Conservation (phyloP, 2,888 invertebrate species). For the Chrysolina americana region DNA sequence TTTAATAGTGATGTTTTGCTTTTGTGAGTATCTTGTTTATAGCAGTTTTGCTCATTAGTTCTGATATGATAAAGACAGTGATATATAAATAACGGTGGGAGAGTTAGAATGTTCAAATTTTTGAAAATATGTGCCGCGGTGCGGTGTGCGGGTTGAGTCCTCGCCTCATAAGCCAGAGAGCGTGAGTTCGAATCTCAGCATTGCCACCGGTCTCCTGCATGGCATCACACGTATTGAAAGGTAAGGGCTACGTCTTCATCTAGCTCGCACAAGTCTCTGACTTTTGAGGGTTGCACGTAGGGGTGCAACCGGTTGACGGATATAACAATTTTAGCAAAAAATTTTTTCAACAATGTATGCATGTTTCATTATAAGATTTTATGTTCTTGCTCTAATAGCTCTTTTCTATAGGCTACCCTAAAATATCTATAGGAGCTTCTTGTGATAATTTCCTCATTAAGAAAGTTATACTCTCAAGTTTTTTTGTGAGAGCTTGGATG, state of each 20-base stretch:
- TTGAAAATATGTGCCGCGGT: slow-evolving; percentile 18
- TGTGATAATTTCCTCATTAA: background rate
- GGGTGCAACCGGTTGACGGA: too few relatives aligned
- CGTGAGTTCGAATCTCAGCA: too few relatives aligned
- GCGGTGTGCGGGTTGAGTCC: too few relatives aligned
- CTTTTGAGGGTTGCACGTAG: too few relatives aligned
- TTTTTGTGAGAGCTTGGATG: background rate
- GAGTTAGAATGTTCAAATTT: slow-evolving; percentile 11
- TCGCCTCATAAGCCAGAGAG: too few relatives aligned
- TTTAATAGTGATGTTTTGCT: slow-evolving; percentile 1
- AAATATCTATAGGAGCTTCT: too few relatives aligned
- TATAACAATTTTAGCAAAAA: too few relatives aligned
- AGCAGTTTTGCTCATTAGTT: slow-evolving; percentile 22
- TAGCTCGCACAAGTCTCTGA: too few relatives aligned
- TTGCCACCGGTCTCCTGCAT: too few relatives aligned
- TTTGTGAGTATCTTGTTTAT: background rate
- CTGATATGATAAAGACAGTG: slow-evolving; percentile 16
- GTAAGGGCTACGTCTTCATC: too few relatives aligned
- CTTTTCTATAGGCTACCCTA: slow-evolving; percentile 1
- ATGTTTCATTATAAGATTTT: slow-evolving; percentile 14
- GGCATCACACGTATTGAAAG: too few relatives aligned
- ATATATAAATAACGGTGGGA: slow-evolving; percentile 21
- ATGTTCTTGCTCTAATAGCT: slow-evolving; percentile 22
- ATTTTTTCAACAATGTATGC: too few relatives aligned
- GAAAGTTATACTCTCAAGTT: background rate